These are phyloP conservation scores for Xestia rhomboidea DNA, from an alignment of 2,888 invertebrate genomes.

Conservation along the genomic window DNA sequence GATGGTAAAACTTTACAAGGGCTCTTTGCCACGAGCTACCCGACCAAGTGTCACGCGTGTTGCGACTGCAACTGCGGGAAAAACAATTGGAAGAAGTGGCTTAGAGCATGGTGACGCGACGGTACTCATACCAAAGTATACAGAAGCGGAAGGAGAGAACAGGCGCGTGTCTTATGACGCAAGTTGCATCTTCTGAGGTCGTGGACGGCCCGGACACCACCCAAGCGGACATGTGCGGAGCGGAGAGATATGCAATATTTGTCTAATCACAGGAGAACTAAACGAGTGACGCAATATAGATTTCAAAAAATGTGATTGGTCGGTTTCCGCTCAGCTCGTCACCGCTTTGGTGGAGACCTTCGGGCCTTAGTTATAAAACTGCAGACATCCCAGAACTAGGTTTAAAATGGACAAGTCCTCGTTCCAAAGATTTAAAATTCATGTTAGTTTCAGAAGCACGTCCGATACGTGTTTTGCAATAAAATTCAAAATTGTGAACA, in stretches of 20 bases:
- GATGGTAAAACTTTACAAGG: not conserved
- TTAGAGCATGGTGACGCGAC: not conserved
- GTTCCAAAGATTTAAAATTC: slow-evolving; percentile 14
- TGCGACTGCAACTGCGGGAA: not conserved
- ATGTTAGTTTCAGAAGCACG: slow-evolving; percentile 29
- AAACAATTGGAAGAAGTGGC: not conserved
- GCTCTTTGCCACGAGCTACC: not conserved
- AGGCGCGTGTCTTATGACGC: no score
- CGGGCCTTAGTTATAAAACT: not conserved
- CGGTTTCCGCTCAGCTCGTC: no score
- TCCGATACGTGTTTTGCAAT: not conserved
- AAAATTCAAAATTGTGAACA: slow-evolving; percentile 22
- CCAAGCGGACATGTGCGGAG: not conserved
- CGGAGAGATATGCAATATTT: no score
- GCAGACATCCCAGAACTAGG: not conserved
- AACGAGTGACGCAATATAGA: no score
- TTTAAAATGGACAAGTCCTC: slow-evolving; percentile 7
- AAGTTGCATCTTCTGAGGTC: not conserved
- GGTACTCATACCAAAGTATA: no score
- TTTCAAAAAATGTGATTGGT: no score
- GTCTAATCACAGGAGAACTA: no score
- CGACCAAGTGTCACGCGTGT: not conserved
- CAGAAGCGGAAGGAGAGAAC: no score
- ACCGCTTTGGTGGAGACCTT: no score
- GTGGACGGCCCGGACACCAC: not conserved